Base-by-base conservation (phyloP, 2,797 vertebrate species). In the Denticeps clupeoides region DNA sequence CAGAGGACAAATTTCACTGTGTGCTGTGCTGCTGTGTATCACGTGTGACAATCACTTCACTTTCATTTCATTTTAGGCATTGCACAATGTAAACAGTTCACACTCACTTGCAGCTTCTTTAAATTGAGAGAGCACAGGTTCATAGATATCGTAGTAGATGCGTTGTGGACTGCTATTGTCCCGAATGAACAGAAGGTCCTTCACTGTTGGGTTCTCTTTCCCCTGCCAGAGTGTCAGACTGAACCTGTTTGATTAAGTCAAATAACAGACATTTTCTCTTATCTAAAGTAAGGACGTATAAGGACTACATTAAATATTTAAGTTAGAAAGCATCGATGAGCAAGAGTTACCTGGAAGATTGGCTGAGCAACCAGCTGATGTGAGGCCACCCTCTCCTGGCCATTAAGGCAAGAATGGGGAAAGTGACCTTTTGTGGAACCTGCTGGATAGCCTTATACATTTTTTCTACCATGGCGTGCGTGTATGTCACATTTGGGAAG, bases 131-230 rank as follows among this genome's bases (percentile, higher is more conserved):
- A 88, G 73, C 7, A 84, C 67, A 1, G 89, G 88, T 16, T 92
- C 87, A 5, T 85, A 88, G 44, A 90, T 80, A 49, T 91, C 89
- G 1, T 90, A 89, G 72, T 88, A 91, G 62, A 89, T 74, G 45
- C 74, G 58, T 50, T 79, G 59, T 8, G 70, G 51, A 9, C 79
- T 60, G 11, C 60, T 82, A 73, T 87, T 86, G 62, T 89, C 85
- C 12, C 87, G 71, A 47, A 92, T 49, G 27, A 88, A 89, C 45
- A 90, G 70, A 22, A 91, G 81, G 53, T 92, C 85, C 0, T 74
- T 74, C 43, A 90, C 35, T 0, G 58, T 72, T 0, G 84, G 83
- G 45, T 85, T 82, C 0, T 46, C 32, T 3, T 50, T 4, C 0
- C 80, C 75, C 58, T 92, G 89, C 88, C 89, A 91, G 57, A 91